Conservation (phyloP, 2,797 vertebrate genomes). For the Tangara arthus region DNA sequence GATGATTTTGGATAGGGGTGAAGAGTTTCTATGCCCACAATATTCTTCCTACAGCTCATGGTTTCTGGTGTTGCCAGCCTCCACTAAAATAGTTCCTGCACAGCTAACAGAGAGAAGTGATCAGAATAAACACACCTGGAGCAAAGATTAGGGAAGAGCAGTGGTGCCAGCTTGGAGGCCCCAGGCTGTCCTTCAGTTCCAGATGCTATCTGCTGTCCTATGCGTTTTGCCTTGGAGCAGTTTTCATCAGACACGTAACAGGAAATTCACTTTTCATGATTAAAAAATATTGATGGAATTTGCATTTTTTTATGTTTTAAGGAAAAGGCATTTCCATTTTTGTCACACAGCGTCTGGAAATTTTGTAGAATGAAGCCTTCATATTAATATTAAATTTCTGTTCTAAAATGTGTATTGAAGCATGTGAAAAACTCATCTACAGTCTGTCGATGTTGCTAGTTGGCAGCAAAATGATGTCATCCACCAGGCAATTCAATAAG, state of each 20-base stretch:
- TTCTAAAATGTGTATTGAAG: neutral
- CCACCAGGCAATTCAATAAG: neutral
- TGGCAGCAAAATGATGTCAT: neutral
- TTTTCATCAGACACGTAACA: neutral
- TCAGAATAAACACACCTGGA: neutral
- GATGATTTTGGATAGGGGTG: neutral
- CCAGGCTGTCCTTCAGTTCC: neutral
- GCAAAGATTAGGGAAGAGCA: neutral
- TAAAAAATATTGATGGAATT: neutral
- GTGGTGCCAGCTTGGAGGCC: neutral
- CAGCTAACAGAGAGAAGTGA: neutral
- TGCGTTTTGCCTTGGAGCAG: neutral
- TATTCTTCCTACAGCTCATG: neutral
- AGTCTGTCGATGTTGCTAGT: neutral
- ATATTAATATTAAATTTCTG: neutral
- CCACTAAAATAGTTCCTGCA: neutral
- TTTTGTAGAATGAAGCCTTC: neutral
- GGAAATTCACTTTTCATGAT: neutral
- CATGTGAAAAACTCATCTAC: conserved; percentile 3
- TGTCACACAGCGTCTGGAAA: neutral
- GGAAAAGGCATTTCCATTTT: neutral
- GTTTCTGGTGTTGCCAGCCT: neutral
- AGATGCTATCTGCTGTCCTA: neutral
- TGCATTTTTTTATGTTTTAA: neutral
- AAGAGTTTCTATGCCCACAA: neutral